Conservation (phyloP, 2,888 invertebrate species). For the Siphlonurus alternatus region DNA sequence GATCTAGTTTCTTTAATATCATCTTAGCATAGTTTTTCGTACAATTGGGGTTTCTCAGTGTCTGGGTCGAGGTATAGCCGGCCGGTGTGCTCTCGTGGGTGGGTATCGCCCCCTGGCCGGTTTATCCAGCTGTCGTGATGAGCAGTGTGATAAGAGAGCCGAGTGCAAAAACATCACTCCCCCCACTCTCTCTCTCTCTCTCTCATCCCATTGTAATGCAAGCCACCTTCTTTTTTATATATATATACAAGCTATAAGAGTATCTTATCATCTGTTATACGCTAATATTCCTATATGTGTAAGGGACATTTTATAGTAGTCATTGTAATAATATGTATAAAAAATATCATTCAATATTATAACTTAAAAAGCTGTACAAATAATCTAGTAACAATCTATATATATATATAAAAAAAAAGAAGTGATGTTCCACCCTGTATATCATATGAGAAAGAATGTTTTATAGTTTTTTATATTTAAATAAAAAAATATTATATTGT, state of each 20-base stretch:
- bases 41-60: too few relatives aligned
- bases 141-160: not conserved
- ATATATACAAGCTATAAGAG: too few relatives aligned
- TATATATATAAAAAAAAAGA: too few relatives aligned
- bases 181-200: not conserved
- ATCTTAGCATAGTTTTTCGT: too few relatives aligned
- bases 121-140: not conserved
- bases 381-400: not conserved
- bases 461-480: not conserved
- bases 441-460: not conserved
- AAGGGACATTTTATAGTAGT: not conserved
- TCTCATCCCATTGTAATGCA: not conserved
- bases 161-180: not conserved
- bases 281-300: not conserved
- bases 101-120: not conserved
- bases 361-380: not conserved
- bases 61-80: too few relatives aligned
- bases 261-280: not conserved
- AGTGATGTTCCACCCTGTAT: not conserved
- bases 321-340: not conserved
- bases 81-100: not conserved
- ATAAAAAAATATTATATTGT: not conserved
- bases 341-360: not conserved
- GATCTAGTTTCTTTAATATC: too few relatives aligned
- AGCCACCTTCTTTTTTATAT: not conserved